Conservation (phyloP, 2,797 vertebrate genomes). For the Chromis chromis region DNA sequence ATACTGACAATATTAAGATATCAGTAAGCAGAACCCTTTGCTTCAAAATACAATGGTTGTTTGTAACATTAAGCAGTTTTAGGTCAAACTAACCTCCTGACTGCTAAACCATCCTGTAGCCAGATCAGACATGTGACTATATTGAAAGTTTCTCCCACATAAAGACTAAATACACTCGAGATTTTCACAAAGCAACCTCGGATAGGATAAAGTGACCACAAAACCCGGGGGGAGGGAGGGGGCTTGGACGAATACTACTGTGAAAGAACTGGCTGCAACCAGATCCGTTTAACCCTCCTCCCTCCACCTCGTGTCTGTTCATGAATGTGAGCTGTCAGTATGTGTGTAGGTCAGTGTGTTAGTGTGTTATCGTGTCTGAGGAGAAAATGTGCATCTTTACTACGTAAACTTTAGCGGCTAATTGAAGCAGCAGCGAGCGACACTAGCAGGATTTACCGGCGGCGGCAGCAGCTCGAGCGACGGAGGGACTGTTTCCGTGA, state of each 20-base stretch:
- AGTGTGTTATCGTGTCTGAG: not conserved
- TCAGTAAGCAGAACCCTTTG: too few relatives aligned
- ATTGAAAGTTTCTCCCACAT: too few relatives aligned
- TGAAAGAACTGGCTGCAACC: slow-evolving; percentile 61
- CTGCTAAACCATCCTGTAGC: too few relatives aligned
- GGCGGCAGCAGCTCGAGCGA: not conserved
- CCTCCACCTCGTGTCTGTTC: not conserved
- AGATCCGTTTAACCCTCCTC: slow-evolving; percentile 37
- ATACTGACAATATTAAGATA: too few relatives aligned
- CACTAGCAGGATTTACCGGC: not conserved
- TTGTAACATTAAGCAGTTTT: too few relatives aligned
- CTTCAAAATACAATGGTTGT: too few relatives aligned
- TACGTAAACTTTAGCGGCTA: not conserved
- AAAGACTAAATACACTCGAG: too few relatives aligned
- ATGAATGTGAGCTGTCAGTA: not conserved
- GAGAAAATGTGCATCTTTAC: not conserved
- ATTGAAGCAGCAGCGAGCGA: not conserved
- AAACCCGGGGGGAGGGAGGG: too few relatives aligned
- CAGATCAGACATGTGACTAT: too few relatives aligned
- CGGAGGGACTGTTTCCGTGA: not conserved
- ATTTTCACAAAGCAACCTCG: too few relatives aligned
- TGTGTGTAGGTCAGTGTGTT: not conserved
- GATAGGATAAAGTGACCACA: too few relatives aligned
- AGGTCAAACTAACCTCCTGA: too few relatives aligned
- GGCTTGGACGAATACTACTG: not conserved